A percentile compares a stretch with the other conserved stretches of the same genome.
These are phyloP conservation scores for Perca schrenkii DNA, from an alignment of 2,113 vertebrate genomes.

Conservation along the genomic window DNA sequence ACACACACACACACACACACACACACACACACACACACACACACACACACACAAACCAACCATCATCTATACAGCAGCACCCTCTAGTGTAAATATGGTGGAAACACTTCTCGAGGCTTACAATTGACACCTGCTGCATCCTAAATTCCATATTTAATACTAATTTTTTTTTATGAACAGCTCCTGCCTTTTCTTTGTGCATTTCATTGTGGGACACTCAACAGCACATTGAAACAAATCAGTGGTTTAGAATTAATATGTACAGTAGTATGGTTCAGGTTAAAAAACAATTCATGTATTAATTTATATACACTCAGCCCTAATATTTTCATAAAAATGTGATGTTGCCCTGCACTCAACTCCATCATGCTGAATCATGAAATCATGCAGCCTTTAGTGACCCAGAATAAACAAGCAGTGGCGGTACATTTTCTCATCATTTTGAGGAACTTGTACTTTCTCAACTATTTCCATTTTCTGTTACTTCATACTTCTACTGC, in stretches of 20 bases:
- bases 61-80: constrained; percentile 10
- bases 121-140: background rate
- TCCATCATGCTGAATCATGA: no score
- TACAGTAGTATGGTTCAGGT: background rate
- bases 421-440: background rate
- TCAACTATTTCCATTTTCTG: no score
- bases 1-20: background rate
- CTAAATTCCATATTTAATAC: background rate
- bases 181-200: no score
- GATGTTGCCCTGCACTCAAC: no score
- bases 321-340: background rate
- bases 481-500: background rate
- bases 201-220: no score
- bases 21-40: background rate
- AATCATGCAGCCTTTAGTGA: no score
- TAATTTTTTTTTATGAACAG: no score
- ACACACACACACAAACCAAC: background rate
- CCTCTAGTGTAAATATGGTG: constrained; percentile 43
- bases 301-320: background rate
- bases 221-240: no score
- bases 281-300: background rate
- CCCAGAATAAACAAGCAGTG: background rate
- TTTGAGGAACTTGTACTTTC: no score
- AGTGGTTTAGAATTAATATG: no score
- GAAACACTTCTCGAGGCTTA: background rate